Percentiles rank a stretch among this genome's conserved stretches.
These are phyloP conservation scores for Epinephelus fuscoguttatus DNA, from an alignment of 2,113 vertebrate species.

Conservation along the genomic window DNA sequence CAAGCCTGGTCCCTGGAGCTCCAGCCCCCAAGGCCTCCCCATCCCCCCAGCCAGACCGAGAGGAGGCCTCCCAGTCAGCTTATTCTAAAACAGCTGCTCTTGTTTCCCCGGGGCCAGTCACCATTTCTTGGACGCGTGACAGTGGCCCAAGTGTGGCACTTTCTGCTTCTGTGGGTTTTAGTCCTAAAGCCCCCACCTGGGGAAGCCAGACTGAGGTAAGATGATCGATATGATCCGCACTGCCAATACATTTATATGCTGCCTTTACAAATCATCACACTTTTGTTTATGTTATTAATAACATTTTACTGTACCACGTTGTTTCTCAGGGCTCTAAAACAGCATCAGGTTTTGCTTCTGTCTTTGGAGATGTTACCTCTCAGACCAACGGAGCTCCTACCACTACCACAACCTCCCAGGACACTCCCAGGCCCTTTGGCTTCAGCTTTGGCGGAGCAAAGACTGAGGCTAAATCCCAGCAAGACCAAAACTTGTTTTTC, in stretches of 20 bases:
- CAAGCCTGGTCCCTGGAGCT: slow-evolving; percentile 84
- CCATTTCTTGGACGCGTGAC: slow-evolving; percentile 85
- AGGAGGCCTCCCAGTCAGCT: slow-evolving; percentile 78
- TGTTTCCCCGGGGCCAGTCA: slow-evolving; percentile 87
- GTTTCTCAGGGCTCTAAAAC: slow-evolving; percentile 89
- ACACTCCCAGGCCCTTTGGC: slow-evolving; percentile 88
- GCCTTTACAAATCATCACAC: not conserved
- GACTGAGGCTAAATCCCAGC: slow-evolving; percentile 82
- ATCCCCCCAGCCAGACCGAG: slow-evolving; percentile 87
- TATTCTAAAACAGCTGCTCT: slow-evolving; percentile 87
- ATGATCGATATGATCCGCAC: slow-evolving; percentile 21
- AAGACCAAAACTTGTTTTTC: slow-evolving; percentile 98
- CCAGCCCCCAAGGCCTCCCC: slow-evolving; percentile 82
- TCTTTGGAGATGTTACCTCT: slow-evolving; percentile 89
- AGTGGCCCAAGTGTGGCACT: slow-evolving; percentile 81
- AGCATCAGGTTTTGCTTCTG: slow-evolving; percentile 81
- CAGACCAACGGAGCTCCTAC: slow-evolving; percentile 91
- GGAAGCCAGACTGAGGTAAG: slow-evolving; percentile 91
- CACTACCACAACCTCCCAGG: slow-evolving; percentile 84
- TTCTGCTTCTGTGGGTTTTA: slow-evolving; percentile 82
- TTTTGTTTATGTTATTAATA: not conserved
- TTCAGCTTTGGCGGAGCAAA: slow-evolving; percentile 90
- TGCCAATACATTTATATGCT: not conserved
- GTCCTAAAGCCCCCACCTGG: slow-evolving; percentile 87
- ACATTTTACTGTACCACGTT: not conserved